phyloP scores from a whole-genome alignment of 23 tunicate species.

The Aplidium turbinatum region DNA sequence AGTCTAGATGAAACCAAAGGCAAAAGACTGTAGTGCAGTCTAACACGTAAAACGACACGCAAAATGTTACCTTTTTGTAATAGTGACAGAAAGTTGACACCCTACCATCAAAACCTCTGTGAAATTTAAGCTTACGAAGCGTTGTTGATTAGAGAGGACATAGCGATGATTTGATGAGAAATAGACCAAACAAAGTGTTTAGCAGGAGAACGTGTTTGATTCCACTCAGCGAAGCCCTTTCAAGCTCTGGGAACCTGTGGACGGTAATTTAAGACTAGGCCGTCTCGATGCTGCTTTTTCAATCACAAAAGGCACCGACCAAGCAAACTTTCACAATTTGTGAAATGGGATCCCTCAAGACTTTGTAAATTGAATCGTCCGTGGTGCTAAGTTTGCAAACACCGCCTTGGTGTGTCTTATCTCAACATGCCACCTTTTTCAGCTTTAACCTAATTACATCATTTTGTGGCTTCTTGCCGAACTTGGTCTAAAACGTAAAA shows the following conservation, averaged over 20 bases:
- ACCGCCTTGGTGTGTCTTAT: background rate
- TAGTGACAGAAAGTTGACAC: slow-evolving; percentile 8
- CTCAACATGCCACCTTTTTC: too few relatives aligned
- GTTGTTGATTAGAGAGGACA: slow-evolving; percentile 24
- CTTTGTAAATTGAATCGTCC: background rate
- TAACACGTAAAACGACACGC: background rate
- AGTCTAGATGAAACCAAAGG: too few relatives aligned
- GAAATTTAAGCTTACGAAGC: background rate
- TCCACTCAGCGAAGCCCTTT: too few relatives aligned
- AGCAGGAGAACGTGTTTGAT: background rate
- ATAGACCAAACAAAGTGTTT: background rate
- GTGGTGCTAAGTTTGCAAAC: background rate
- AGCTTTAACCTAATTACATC: too few relatives aligned
- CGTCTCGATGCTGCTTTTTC: too few relatives aligned
- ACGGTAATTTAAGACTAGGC: too few relatives aligned
- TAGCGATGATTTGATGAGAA: slow-evolving; percentile 25
- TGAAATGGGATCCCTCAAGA: background rate
- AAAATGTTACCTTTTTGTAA: slow-evolving; percentile 13
- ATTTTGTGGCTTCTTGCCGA: too few relatives aligned
- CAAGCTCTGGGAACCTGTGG: too few relatives aligned
- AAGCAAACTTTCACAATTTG: background rate
- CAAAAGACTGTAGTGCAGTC: too few relatives aligned
- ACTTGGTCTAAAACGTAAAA: too few relatives aligned
- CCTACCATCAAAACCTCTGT: slow-evolving; percentile 7
- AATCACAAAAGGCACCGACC: background rate